Evolutionary conservation across 2,888 invertebrate genomes (phyloP), one percentile per base, ranked within the genome.

Genomic region (Eilema griseolum): DNA sequence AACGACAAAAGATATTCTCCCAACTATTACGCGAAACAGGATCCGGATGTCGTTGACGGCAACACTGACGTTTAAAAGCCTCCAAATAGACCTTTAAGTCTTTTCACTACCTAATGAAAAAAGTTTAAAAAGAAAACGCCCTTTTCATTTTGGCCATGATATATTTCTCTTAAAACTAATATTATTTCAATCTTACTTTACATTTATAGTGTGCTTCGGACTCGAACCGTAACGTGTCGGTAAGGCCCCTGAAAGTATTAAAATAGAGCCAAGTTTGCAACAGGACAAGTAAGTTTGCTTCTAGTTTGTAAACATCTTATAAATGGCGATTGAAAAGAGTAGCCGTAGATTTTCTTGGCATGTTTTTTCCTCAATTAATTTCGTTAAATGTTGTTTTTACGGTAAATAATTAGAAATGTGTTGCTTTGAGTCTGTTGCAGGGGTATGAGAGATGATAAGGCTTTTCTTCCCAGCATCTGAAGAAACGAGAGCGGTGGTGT

Each of bases 1-100:
- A 52, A 59, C 70, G 71, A 76, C 78, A 80, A 83, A 80, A 83
- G 85, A 74, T 74, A 86, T 78, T 83, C 84, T 82, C 85, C 84
- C 85, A 88, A 88, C 88, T 88, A 88, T 87, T 86, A 85, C 83
- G 77, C 80, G 80, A 83, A 83, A 83, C 85, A 80, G 85, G 83
- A 85, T 85, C 76, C 84, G 84, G 86, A 86, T 74, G 83, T 82
- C 79, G 79, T 84, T 81, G 74, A 78, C 76, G 80, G 80, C 83
- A 80, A 82, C 80, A 74, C 61, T 57, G 68, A 60, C 69, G 71
- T 67, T 74, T 69, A 68, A 77, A 83, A 70, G 74, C 74, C 72
- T 70, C 61, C 72, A 74, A 83, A 74, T 83, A 81, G 16, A 72
- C 76, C 73, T 74, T 20, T 16, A 68, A 73, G 62, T 23, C 33